A percentile compares a stretch with the other conserved stretches of the same genome.
Conservation (phyloP, 2,888 invertebrate genomes). For the Hemistola chrysoprasaria region DNA sequence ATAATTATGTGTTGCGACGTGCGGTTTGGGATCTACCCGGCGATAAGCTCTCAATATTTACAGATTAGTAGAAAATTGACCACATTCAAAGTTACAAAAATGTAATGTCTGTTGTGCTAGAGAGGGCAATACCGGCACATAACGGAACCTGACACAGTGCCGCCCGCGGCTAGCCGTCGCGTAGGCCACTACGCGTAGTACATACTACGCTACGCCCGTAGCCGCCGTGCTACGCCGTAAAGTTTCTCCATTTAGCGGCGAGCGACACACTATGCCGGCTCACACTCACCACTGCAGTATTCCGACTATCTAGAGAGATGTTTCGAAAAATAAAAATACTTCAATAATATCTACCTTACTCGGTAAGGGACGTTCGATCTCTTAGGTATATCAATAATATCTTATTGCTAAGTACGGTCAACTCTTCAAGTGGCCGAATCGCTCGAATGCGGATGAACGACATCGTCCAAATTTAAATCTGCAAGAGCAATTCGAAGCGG, state of each 20-base stretch:
- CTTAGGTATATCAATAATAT: conserved; percentile 77
- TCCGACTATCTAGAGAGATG: conserved; percentile 64
- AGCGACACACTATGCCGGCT: conserved; percentile 21
- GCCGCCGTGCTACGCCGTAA: too few species aligned
- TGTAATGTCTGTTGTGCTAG: conserved; percentile 73
- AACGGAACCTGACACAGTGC: conserved; percentile 1
- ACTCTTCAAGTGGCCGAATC: conserved; percentile 69
- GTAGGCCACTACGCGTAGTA: conserved; percentile 21
- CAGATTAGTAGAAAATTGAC: conserved; percentile 80
- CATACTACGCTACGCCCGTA: conserved; percentile 8
- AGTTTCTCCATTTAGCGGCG: too few species aligned
- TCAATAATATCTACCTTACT: conserved; percentile 80
- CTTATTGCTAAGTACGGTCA: conserved; percentile 79
- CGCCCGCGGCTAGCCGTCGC: conserved; percentile 4
- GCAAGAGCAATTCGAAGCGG: conserved; percentile 73
- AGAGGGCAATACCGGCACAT: conserved; percentile 65
- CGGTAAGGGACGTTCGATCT: conserved; percentile 82
- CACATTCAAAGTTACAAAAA: conserved; percentile 78
- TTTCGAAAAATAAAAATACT: conserved; percentile 73
- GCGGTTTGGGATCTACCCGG: conserved; percentile 74
- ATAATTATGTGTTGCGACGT: conserved; percentile 69
- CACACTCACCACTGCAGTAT: conserved; percentile 36
- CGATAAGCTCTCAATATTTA: conserved; percentile 80
- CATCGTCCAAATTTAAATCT: conserved; percentile 57
- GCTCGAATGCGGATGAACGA: conserved; percentile 56